Percentiles rank a stretch among this genome's conserved stretches.
Conservation (phyloP, 1,140 invertebrate species). For the Phymorhynchus buccinoides region DNA sequence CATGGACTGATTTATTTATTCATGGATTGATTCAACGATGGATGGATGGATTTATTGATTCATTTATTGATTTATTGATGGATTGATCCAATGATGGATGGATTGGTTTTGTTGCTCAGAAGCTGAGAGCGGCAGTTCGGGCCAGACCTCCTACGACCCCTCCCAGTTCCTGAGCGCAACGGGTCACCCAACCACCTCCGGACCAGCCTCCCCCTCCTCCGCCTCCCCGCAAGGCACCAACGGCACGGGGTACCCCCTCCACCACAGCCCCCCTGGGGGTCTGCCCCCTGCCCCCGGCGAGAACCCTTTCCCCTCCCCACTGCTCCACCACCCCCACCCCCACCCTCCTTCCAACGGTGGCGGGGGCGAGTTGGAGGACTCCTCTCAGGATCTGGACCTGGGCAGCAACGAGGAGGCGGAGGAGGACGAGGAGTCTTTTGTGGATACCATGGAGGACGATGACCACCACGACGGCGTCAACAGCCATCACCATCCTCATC, state of each 20-base stretch:
- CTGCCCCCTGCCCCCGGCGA: not conserved
- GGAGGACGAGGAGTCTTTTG: no score
- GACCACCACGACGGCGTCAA: not conserved
- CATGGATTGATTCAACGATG: not conserved
- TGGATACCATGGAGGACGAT: not conserved
- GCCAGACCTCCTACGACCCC: constrained; percentile 3
- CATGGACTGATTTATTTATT: no score
- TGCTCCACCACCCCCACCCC: not conserved
- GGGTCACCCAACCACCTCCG: not conserved
- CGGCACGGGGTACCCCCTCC: not conserved
- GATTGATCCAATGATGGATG: no score
- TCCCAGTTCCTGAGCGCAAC: not conserved
- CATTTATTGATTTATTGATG: no score
- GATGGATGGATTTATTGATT: no score
- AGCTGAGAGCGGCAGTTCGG: constrained; percentile 1
- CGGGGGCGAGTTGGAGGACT: not conserved
- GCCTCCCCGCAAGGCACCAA: not conserved
- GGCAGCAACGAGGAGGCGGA: constrained; percentile 1
- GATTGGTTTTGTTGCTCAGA: no score
- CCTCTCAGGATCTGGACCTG: constrained; percentile 3
- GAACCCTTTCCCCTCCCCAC: not conserved
- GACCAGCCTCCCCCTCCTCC: not conserved
- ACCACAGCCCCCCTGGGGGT: not conserved
- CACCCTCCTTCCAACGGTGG: not conserved
- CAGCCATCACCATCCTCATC: not conserved